Conservation (phyloP, 1,140 invertebrate species). For the Pteromalus puparum region DNA sequence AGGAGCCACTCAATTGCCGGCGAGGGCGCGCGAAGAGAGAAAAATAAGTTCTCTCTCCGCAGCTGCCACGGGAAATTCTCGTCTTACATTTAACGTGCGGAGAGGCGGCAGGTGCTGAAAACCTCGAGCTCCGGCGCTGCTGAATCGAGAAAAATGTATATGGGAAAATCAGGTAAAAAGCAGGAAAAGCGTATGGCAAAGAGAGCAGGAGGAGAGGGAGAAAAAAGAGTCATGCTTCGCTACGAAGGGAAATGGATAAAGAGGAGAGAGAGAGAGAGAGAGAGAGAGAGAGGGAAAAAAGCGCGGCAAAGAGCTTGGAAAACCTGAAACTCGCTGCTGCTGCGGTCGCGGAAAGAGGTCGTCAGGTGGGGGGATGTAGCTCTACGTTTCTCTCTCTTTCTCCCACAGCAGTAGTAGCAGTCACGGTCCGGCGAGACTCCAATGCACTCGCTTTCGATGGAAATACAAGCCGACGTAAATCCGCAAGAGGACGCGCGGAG, state of each 20-base stretch:
- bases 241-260: conserved; percentile 28
- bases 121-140: not conserved
- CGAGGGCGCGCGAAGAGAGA: not conserved
- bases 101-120: not conserved
- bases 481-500: conserved; percentile 50
- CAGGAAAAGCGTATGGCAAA: not conserved
- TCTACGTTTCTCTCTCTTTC: not conserved
- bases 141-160: conserved; percentile 29
- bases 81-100: conserved; percentile 28
- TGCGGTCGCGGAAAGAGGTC: not conserved
- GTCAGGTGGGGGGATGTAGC: not conserved
- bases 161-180: conserved; percentile 29
- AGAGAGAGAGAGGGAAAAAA: conserved; percentile 30
- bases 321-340: conserved; percentile 26
- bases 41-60: not conserved
- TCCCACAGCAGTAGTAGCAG: conserved; percentile 6
- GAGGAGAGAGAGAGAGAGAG: conserved; percentile 14
- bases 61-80: conserved; percentile 19
- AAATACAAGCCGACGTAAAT: conserved; percentile 62
- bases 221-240: conserved; percentile 2
- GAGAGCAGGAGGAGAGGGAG: conserved; percentile 10
- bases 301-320: conserved; percentile 39
- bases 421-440: conserved; percentile 50
- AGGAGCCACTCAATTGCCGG: not conserved
- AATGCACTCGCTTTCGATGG: conserved; percentile 55